phyloP scores from a whole-genome alignment of 2,797 vertebrate genomes.

The Poecilia gillii region DNA sequence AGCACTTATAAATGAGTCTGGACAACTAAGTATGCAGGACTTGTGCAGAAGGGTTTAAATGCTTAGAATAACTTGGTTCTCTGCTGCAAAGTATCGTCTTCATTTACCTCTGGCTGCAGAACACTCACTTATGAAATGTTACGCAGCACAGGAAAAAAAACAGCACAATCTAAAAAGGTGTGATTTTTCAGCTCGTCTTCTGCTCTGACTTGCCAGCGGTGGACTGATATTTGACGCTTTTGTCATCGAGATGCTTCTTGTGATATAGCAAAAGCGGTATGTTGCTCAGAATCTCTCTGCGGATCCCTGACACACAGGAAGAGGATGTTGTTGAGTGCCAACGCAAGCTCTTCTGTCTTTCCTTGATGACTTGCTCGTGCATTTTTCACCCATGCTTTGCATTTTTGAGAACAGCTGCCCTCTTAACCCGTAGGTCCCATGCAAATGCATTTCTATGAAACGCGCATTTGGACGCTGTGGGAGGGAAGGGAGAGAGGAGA shows the following conservation, averaged over 20 bases:
- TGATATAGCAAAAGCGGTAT: background rate
- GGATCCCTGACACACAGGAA: constrained; percentile 30
- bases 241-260: constrained; percentile 2
- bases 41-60: background rate
- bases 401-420: constrained; percentile 3
- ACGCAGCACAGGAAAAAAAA: background rate
- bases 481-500: constrained; percentile 33
- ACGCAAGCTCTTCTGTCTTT: constrained; percentile 30
- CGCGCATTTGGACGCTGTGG: constrained; percentile 27
- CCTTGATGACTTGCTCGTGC: constrained; percentile 2
- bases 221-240: background rate
- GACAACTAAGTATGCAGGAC: background rate
- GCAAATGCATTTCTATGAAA: constrained; percentile 31
- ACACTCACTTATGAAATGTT: background rate
- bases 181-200: background rate
- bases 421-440: constrained; percentile 28
- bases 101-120: background rate
- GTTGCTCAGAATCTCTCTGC: background rate
- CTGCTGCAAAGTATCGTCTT: background rate
- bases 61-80: constrained; percentile 4
- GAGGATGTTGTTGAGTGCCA: constrained; percentile 28
- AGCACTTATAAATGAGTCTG: background rate
- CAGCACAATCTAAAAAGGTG: background rate
- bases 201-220: background rate
- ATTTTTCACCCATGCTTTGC: constrained; percentile 34